Conservation (phyloP, 2,888 invertebrate species). For the Argyresthia albistria region DNA sequence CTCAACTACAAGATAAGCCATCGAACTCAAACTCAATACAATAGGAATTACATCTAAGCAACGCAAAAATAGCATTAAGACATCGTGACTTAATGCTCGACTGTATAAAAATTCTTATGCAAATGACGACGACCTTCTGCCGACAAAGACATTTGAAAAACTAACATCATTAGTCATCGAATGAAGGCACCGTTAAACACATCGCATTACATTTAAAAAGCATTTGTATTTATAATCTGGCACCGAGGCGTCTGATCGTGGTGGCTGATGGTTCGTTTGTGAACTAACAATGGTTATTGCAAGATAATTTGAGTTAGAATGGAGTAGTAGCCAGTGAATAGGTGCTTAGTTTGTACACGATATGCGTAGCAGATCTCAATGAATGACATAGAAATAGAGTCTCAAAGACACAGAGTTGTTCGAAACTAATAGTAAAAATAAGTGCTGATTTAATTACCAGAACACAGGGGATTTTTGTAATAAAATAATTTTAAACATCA, state of each 20-base stretch:
- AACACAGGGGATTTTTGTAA: no score
- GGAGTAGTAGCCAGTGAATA: no score
- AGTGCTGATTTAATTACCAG: no score
- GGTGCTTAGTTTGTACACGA: no score
- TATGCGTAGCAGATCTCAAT: no score
- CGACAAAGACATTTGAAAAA: constrained; percentile 22
- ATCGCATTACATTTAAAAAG: constrained; percentile 33
- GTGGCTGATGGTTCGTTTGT: background rate
- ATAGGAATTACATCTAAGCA: no score
- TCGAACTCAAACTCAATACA: no score
- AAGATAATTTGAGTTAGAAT: background rate
- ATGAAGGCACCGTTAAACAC: constrained; percentile 23
- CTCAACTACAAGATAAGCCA: no score
- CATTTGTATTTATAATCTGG: constrained; percentile 33
- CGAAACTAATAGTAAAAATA: no score
- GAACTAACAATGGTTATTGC: background rate
- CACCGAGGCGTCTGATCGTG: constrained; percentile 11
- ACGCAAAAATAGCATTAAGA: constrained; percentile 27
- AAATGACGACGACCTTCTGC: constrained; percentile 48
- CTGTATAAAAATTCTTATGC: constrained; percentile 37
- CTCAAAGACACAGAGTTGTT: no score
- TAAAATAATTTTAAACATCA: no score
- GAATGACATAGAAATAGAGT: no score
- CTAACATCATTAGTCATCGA: constrained; percentile 24
- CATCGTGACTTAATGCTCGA: constrained; percentile 39